These are phyloP conservation scores for Diabrotica undecimpunctata DNA, from an alignment of 1,140 invertebrate genomes.

Conservation along the genomic window DNA sequence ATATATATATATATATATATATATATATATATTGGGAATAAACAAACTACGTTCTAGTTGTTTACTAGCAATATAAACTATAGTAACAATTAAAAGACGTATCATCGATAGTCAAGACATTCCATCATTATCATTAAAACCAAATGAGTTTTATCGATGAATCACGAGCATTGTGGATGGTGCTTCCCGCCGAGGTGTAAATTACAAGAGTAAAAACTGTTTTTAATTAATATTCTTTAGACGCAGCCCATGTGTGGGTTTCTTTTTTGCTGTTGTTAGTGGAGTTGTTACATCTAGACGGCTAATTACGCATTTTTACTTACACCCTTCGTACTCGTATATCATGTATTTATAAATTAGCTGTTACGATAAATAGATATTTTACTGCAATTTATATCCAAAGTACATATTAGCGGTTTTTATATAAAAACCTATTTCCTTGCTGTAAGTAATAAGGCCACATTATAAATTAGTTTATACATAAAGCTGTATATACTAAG, in stretches of 20 bases:
- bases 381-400: too few species aligned
- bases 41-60: too few species aligned
- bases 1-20: too few species aligned
- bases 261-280: neutral
- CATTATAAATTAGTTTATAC: too few species aligned
- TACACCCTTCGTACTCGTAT: neutral
- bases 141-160: slow-evolving; percentile 2
- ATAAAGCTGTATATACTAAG: too few species aligned
- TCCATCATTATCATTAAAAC: neutral
- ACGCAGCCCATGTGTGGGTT: neutral
- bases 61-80: too few species aligned
- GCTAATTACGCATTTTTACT: slow-evolving; percentile 1
- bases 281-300: neutral
- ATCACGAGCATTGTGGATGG: neutral
- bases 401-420: too few species aligned
- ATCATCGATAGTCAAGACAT: neutral
- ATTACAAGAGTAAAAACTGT: neutral
- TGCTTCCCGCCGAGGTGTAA: neutral
- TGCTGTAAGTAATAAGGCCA: too few species aligned
- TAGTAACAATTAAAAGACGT: neutral
- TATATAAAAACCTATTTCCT: too few species aligned
- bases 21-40: too few species aligned
- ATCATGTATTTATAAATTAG: neutral
- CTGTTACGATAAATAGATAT: too few species aligned
- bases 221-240: slow-evolving; percentile 3